These are phyloP conservation scores for Tetrao urogallus DNA, from an alignment of 2,113 vertebrate genomes.

Conservation along the genomic window DNA sequence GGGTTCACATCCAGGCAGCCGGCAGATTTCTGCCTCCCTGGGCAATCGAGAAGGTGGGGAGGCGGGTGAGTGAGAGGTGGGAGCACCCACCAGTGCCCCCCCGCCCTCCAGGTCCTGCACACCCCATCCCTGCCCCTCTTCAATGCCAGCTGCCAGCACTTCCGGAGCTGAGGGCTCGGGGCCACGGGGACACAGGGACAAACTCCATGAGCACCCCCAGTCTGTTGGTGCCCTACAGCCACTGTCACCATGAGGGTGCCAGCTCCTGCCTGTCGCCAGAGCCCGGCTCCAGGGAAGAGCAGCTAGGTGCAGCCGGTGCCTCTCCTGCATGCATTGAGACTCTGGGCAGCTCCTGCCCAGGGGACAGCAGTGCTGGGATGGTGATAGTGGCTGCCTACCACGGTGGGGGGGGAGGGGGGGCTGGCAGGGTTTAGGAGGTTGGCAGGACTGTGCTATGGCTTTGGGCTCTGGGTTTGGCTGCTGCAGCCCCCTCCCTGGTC, in stretches of 20 bases:
- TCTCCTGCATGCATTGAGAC: not conserved
- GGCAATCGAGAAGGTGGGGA: not conserved
- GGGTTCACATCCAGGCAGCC: not conserved
- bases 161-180: not conserved
- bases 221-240: not conserved
- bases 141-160: slow-evolving; percentile 55
- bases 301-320: not conserved
- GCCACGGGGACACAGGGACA: not conserved
- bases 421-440: not conserved
- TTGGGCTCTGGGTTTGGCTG: slow-evolving; percentile 29
- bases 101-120: slow-evolving; percentile 39
- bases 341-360: not conserved
- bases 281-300: not conserved
- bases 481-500: not conserved
- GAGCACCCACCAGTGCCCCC: not conserved
- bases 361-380: not conserved
- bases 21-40: slow-evolving; percentile 44
- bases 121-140: not conserved
- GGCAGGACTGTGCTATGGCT: not conserved
- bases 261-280: not conserved
- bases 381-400: not conserved
- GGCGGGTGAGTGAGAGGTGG: not conserved
- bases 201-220: not conserved
- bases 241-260: not conserved
- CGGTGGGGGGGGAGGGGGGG: too few relatives aligned